phyloP scores from a whole-genome alignment of 2,888 invertebrate genomes.

The Sarcophaga subvicina region DNA sequence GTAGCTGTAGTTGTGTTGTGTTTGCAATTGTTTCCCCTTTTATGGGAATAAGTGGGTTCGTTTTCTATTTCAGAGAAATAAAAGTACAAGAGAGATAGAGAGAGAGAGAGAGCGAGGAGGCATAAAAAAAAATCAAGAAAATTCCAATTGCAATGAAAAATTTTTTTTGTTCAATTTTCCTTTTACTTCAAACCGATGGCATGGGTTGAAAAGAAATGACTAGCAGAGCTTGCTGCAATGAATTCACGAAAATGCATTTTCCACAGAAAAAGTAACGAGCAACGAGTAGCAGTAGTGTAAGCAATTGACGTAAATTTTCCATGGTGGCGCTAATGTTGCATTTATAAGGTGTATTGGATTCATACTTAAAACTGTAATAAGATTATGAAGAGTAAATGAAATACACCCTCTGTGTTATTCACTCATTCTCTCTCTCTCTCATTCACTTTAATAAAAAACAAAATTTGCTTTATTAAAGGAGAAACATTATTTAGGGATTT shows the following conservation, averaged over 20 bases:
- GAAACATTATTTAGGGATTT: neutral
- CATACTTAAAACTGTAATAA: no score
- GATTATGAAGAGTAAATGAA: no score
- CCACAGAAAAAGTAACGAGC: constrained; percentile 55
- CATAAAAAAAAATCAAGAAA: neutral
- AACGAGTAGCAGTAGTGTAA: constrained; percentile 67
- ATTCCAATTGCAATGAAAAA: neutral
- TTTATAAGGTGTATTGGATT: constrained; percentile 57
- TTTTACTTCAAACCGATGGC: neutral
- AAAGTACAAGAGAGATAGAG: neutral
- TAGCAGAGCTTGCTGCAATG: constrained; percentile 30
- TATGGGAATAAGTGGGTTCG: constrained; percentile 16
- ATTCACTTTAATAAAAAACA: neutral
- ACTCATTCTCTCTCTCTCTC: constrained; percentile 1
- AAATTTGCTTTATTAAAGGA: neutral
- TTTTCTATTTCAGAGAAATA: no score
- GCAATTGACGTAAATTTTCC: constrained; percentile 40
- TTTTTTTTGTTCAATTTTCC: neutral
- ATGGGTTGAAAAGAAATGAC: constrained; percentile 63
- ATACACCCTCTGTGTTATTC: no score
- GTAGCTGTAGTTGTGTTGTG: neutral
- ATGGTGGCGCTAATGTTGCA: constrained; percentile 69
- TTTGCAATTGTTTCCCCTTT: constrained; percentile 42
- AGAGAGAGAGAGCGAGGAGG: neutral
- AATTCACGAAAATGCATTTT: constrained; percentile 34